These are phyloP conservation scores for Pempheris klunzingeri DNA, from an alignment of 2,797 vertebrate species.

Conservation along the genomic window DNA sequence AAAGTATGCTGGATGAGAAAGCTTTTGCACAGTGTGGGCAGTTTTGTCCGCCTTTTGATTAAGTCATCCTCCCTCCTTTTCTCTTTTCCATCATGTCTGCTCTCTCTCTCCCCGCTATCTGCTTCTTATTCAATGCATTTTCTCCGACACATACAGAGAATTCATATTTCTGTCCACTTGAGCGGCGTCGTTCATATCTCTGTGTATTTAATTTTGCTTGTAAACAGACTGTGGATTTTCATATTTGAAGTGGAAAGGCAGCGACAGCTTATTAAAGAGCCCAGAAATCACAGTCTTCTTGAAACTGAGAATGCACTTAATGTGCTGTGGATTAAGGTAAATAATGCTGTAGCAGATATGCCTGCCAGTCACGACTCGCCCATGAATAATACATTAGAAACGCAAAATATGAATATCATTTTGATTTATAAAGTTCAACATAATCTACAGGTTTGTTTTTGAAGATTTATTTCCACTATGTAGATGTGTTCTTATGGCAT, in stretches of 20 bases:
- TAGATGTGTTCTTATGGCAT: background rate
- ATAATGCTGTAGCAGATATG: slow-evolving; percentile 12
- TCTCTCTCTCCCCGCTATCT: slow-evolving; percentile 2
- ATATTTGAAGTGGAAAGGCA: slow-evolving; percentile 20
- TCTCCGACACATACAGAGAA: slow-evolving; percentile 13
- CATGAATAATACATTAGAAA: slow-evolving; percentile 10
- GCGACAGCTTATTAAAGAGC: slow-evolving; percentile 47
- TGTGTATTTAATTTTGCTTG: slow-evolving; percentile 40
- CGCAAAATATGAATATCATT: background rate
- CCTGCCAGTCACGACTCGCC: slow-evolving; percentile 14
- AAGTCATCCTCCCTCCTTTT: slow-evolving; percentile 55
- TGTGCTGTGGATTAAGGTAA: slow-evolving; percentile 35
- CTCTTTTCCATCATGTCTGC: slow-evolving; percentile 29
- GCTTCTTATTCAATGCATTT: slow-evolving; percentile 33
- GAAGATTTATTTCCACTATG: background rate
- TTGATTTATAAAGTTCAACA: background rate
- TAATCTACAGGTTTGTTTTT: background rate
- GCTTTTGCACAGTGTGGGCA: slow-evolving; percentile 63
- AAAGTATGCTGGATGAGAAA: slow-evolving; percentile 68
- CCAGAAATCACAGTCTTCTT: slow-evolving; percentile 19
- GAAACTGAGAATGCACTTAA: slow-evolving; percentile 42
- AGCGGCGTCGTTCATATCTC: slow-evolving; percentile 12
- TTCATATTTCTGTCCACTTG: slow-evolving; percentile 37
- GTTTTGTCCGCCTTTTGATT: slow-evolving; percentile 72
- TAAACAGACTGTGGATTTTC: slow-evolving; percentile 49